A percentile compares a stretch with the other conserved stretches of the same genome.
Conservation (phyloP, 1,140 invertebrate species). For the Diprion similis region DNA sequence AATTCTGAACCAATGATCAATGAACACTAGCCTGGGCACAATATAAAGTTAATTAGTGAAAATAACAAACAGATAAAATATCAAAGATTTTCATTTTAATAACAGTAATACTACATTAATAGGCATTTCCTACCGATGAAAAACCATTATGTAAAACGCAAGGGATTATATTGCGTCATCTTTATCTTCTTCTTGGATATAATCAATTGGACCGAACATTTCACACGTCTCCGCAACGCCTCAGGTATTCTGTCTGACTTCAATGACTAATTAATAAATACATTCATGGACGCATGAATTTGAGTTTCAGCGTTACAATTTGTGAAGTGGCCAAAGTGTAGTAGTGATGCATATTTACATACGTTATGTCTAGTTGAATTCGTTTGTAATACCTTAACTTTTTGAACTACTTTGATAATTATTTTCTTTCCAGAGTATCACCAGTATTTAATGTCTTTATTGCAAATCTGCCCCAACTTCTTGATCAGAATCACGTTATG, state of each 20-base stretch:
- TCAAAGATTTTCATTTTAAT: constrained; percentile 20
- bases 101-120: constrained; percentile 9
- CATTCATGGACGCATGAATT: background rate
- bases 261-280: constrained; percentile 13
- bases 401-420: background rate
- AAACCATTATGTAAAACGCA: constrained; percentile 80
- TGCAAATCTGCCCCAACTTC: constrained; percentile 88
- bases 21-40: too few species aligned
- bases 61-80: constrained; percentile 23
- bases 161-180: constrained; percentile 88
- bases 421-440: constrained; percentile 70
- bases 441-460: constrained; percentile 96
- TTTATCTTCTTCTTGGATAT: constrained; percentile 93
- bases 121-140: constrained; percentile 85
- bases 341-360: too few species aligned
- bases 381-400: constrained; percentile 11
- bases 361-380: background rate
- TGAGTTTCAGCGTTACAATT: background rate
- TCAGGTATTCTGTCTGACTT: constrained; percentile 69
- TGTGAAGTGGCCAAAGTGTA: background rate
- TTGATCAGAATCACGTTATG: constrained; percentile 94
- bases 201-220: constrained; percentile 90
- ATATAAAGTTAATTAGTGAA: constrained; percentile 15
- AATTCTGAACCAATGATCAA: too few species aligned
- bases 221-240: constrained; percentile 84